Percentiles rank a stretch among this genome's conserved stretches.
These are phyloP conservation scores for Sinelater perroti DNA, from an alignment of 2,888 invertebrate species.

Conservation along the genomic window DNA sequence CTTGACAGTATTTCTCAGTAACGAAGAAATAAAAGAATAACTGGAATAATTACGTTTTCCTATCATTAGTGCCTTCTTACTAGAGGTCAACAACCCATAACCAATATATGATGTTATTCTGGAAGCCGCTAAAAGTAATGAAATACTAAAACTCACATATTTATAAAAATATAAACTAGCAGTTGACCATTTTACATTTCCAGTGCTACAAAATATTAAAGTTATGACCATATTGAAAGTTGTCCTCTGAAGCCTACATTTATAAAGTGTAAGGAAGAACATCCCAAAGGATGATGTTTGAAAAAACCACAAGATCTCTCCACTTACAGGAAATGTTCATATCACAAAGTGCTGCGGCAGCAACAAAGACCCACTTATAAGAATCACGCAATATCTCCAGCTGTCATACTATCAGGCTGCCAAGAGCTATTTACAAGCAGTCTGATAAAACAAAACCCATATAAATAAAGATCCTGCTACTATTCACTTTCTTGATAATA, in stretches of 20 bases:
- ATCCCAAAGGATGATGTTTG: neutral
- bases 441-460: neutral
- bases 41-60: neutral
- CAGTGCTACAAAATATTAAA: too few species aligned
- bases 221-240: too few species aligned
- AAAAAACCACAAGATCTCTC: constrained; percentile 22
- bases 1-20: constrained; percentile 5
- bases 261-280: too few species aligned
- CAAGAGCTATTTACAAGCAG: neutral
- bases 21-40: constrained; percentile 9
- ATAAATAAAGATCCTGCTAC: neutral
- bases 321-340: constrained; percentile 15
- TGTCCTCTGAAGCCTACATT: too few species aligned
- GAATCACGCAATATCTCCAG: neutral
- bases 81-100: neutral
- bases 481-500: neutral
- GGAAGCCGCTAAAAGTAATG: neutral
- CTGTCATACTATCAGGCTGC: neutral
- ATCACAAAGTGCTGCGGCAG: constrained; percentile 3
- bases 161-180: constrained; percentile 4
- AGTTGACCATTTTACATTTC: constrained; percentile 5
- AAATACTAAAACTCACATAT: constrained; percentile 8
- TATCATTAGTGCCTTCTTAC: neutral
- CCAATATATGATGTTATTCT: too few species aligned
- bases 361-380: neutral